Conservation (phyloP, 2,888 invertebrate species). For the Caenorhabditis uteleia region DNA sequence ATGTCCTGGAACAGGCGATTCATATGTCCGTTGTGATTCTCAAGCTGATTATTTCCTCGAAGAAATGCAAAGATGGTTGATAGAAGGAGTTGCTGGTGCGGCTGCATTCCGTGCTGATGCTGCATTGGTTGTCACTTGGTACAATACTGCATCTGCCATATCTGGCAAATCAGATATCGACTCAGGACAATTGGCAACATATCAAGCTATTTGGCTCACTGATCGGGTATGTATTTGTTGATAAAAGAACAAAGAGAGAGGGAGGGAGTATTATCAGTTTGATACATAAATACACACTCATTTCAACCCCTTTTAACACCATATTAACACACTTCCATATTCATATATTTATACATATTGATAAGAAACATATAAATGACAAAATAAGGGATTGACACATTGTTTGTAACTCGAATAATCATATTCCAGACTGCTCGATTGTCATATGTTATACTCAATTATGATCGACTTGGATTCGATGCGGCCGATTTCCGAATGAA, state of each 20-base stretch:
- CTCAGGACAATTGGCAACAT: conserved; percentile 67
- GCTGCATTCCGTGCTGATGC: conserved; percentile 89
- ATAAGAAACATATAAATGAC: not conserved
- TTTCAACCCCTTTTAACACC: conserved; percentile 24
- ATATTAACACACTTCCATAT: conserved; percentile 31
- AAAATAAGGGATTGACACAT: not conserved
- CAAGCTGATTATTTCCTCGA: conserved; percentile 65
- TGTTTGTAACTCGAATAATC: not conserved
- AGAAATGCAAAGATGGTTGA: conserved; percentile 61
- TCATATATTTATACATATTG: not conserved
- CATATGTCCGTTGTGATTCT: conserved; percentile 65
- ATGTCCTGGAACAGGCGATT: conserved; percentile 61
- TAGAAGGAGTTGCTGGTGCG: conserved; percentile 83
- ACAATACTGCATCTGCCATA: conserved; percentile 68
- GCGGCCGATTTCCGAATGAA: conserved; percentile 73
- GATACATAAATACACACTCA: conserved; percentile 33
- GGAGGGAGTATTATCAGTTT: too few species aligned
- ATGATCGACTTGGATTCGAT: conserved; percentile 88
- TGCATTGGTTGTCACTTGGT: conserved; percentile 88
- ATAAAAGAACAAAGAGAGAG: too few species aligned
- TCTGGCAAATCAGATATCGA: conserved; percentile 68
- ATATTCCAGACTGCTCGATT: conserved; percentile 56
- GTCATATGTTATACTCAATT: conserved; percentile 93
- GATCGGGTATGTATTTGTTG: conserved; percentile 79
- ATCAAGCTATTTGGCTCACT: conserved; percentile 74